A percentile compares a stretch with the other conserved stretches of the same genome.
These are phyloP conservation scores for Ecliptopera silaceata DNA, from an alignment of 2,888 invertebrate species.

Conservation along the genomic window DNA sequence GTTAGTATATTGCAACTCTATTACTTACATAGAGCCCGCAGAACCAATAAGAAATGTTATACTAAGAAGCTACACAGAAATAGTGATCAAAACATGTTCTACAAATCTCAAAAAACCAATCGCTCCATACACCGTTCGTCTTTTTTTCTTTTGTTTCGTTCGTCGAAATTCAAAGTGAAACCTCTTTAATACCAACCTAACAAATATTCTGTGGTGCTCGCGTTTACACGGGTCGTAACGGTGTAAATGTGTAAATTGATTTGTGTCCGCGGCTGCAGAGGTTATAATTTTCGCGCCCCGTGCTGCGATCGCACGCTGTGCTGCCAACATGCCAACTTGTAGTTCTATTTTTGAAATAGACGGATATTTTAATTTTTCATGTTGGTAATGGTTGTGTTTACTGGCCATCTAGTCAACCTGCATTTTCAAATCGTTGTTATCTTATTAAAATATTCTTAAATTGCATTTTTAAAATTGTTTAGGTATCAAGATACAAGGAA, in stretches of 20 bases:
- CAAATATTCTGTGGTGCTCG: conserved; percentile 39
- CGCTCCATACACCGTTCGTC: no score
- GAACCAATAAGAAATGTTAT: no score
- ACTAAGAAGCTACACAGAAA: no score
- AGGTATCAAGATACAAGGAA: no score
- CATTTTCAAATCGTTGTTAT: no score
- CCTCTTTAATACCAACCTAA: neutral
- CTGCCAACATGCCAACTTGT: conserved; percentile 51
- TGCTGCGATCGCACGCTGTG: conserved; percentile 65
- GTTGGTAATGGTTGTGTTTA: conserved; percentile 12
- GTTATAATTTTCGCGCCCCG: conserved; percentile 80
- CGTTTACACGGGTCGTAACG: conserved; percentile 55
- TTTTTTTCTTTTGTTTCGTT: no score
- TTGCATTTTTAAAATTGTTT: no score
- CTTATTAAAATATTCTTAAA: no score
- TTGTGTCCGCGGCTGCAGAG: conserved; percentile 59
- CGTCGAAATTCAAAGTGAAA: conserved; percentile 1
- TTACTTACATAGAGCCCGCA: no score
- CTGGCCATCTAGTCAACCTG: neutral
- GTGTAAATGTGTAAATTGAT: conserved; percentile 72
- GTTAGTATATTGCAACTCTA: no score
- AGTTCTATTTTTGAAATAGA: conserved; percentile 45
- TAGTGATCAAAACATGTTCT: no score
- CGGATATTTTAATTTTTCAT: conserved; percentile 23
- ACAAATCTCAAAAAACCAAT: no score